Conservation (phyloP, 2,113 vertebrate species). For the Turdus rufiventris region DNA sequence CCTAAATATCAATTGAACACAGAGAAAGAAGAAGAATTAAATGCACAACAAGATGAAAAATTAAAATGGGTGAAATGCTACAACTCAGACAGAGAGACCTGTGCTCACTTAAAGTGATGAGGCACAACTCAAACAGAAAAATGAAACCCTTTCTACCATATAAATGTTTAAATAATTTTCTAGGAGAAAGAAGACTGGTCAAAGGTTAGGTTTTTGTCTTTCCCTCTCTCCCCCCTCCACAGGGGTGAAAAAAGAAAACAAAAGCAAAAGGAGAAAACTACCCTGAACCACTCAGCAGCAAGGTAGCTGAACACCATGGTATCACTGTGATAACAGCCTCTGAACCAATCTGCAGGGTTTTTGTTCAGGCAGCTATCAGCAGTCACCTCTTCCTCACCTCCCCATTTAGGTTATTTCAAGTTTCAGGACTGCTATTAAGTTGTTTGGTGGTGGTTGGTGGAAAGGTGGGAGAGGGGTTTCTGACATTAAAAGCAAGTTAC, state of each 20-base stretch:
- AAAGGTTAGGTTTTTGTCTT: not conserved
- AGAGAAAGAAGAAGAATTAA: not conserved
- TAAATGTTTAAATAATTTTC: not conserved
- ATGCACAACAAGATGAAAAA: not conserved
- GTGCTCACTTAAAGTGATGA: not conserved
- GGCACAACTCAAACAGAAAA: not conserved
- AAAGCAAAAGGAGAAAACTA: not conserved
- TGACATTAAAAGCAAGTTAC: not conserved
- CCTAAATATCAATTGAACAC: conserved; percentile 65
- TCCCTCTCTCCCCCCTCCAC: fast-evolving
- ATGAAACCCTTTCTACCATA: not conserved
- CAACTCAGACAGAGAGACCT: not conserved
- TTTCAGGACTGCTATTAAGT: not conserved
- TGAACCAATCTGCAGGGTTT: not conserved
- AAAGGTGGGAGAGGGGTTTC: fast-evolving
- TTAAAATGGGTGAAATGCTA: not conserved
- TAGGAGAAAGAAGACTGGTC: not conserved
- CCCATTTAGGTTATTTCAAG: not conserved
- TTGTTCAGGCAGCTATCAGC: not conserved
- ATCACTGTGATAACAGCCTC: not conserved
- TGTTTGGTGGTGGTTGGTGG: not conserved
- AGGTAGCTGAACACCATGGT: not conserved
- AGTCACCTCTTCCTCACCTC: not conserved
- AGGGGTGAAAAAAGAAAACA: fast-evolving
- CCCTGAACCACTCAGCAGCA: not conserved